These are phyloP conservation scores for Triplophysa yarkandensis DNA, from an alignment of 2,797 vertebrate genomes.

Conservation along the genomic window DNA sequence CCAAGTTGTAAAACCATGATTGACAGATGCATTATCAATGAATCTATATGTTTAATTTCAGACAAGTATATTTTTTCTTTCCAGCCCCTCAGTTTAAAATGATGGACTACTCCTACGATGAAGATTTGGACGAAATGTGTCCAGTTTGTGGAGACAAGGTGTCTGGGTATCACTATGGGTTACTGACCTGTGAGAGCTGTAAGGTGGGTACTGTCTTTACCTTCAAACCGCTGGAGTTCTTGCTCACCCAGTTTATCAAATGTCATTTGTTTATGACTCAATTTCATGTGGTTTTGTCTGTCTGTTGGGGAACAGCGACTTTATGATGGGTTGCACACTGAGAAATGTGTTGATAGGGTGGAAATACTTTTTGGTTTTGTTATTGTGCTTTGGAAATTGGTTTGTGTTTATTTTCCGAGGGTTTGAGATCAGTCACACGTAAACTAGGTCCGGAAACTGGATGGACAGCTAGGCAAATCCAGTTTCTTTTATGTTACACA, in stretches of 20 bases:
- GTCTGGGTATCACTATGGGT: conserved; percentile 97
- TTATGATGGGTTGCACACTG: neutral
- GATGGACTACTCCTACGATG: conserved; percentile 99
- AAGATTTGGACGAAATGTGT: conserved; percentile 97
- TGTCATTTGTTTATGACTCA: neutral
- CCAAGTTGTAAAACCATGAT: conserved; percentile 36
- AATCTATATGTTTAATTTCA: no score
- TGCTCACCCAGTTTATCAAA: neutral
- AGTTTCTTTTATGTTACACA: conserved; percentile 7
- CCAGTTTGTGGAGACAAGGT: conserved; percentile 99
- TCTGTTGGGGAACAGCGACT: neutral
- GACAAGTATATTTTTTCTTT: conserved; percentile 19
- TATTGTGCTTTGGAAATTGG: neutral
- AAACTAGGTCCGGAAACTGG: conserved; percentile 7
- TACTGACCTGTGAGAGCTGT: conserved; percentile 99
- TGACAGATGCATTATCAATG: no score
- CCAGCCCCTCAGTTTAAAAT: conserved; percentile 97
- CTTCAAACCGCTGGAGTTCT: neutral
- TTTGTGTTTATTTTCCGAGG: conserved; percentile 18
- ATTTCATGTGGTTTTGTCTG: neutral
- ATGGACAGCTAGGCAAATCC: conserved; percentile 9
- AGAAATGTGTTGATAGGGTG: neutral
- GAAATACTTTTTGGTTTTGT: neutral
- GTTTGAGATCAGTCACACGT: conserved; percentile 19
- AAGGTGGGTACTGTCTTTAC: conserved; percentile 79